Evolutionary conservation across 2,888 invertebrate species (phyloP), one percentile per base, ranked within the genome.

Genomic region (Clepsis dumicolana): DNA sequence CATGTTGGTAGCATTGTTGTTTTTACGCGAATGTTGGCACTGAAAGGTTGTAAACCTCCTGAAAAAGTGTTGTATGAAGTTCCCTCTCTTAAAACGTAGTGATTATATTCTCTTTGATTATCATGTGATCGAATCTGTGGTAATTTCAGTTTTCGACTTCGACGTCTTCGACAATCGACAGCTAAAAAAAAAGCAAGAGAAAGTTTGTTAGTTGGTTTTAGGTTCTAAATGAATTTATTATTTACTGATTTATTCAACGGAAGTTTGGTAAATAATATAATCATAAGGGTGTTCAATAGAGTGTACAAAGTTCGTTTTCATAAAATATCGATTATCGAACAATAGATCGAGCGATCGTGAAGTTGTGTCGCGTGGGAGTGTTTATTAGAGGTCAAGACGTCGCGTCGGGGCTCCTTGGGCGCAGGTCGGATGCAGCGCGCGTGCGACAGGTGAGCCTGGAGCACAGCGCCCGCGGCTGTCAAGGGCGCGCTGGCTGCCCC

Each of bases 51-150:
- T n/a, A n/a, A n/a, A n/a, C n/a, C n/a, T n/a, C n/a, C n/a, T n/a
- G n/a, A n/a, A n/a, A n/a, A n/a, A n/a, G n/a, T n/a, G n/a, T n/a
- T n/a, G n/a, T n/a, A n/a, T n/a, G n/a, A n/a, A n/a, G n/a, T n/a
- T n/a, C n/a, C n/a, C n/a, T n/a, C n/a, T n/a, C n/a, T n/a, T n/a
- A n/a, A n/a, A n/a, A n/a, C n/a, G n/a, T n/a, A n/a, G n/a, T n/a
- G n/a, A n/a, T n/a, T n/a, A n/a, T n/a, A n/a, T n/a, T n/a, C n/a
- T n/a, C n/a, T 63, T 62, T 67, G 63, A 54, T 67, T 67, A 67
- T 67, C 67, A 67, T 67, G 62, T 63, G 67, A 67, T 67, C 38
- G 62, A 63, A 67, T 67, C 67, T 67, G 67, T 67, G 67, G 67
- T 67, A 52, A 65, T 65, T 59, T 65, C 41, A 62, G 54, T 67